Conservation (phyloP, 2,113 vertebrate species). For the Clinocottus analis region DNA sequence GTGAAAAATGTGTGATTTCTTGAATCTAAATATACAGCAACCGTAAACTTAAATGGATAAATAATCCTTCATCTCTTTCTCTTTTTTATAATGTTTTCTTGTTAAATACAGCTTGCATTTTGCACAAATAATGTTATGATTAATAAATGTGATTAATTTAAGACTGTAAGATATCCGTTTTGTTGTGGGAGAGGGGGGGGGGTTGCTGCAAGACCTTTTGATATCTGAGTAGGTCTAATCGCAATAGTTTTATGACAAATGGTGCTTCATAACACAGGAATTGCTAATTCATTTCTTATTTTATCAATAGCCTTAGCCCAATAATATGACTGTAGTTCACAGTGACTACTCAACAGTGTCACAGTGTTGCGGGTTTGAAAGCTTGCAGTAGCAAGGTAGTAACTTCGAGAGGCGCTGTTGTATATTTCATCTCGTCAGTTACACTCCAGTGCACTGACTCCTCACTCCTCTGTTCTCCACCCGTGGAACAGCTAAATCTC, state of each 20-base stretch:
- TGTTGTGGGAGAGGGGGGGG: not conserved
- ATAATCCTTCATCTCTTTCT: not conserved
- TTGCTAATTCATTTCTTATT: not conserved
- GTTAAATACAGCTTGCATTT: constrained; percentile 51
- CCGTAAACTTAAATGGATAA: not conserved
- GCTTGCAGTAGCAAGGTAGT: constrained; percentile 21
- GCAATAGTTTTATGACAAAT: not conserved
- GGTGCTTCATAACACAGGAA: too few species aligned
- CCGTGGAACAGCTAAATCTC: constrained; percentile 3
- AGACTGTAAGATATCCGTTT: not conserved
- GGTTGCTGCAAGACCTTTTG: not conserved
- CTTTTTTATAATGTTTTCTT: constrained; percentile 24
- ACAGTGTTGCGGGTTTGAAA: not conserved
- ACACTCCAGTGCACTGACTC: not conserved
- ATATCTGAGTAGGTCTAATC: not conserved
- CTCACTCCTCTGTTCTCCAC: not conserved
- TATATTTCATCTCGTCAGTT: not conserved
- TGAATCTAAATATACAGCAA: constrained; percentile 13
- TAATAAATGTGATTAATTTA: constrained; percentile 69
- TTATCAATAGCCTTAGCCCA: not conserved
- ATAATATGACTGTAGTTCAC: not conserved
- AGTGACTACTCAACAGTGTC: not conserved
- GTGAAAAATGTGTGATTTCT: constrained; percentile 13
- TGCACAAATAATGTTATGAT: constrained; percentile 68
- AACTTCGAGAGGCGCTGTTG: constrained; percentile 55